Evolutionary conservation across 2,797 vertebrate genomes (phyloP), one percentile per base, ranked within the genome.

Genomic region (Arremon aurantiirostris): DNA sequence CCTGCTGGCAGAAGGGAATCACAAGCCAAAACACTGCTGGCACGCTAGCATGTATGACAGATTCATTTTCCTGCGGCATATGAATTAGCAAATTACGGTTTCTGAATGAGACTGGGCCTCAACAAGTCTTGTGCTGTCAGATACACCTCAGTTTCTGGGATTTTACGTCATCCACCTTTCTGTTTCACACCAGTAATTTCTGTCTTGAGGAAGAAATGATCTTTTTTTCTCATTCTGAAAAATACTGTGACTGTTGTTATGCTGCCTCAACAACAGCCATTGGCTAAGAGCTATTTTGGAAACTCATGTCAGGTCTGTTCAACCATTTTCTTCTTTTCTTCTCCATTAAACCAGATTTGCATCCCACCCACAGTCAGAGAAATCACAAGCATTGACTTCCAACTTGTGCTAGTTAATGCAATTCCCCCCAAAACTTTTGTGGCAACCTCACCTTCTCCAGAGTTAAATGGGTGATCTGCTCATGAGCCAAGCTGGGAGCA

Each of bases 41-140:
- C 5, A 0, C 0, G 0, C 22, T 2, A 8, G 27, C 1, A 0
- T 22, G 37, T 70, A 8, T 2, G 3, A 55, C 63, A 85, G 32
- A 60, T 61, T 76, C 22, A 1, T 56, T 79, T 79, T 82, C 61
- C 19, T 3, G 63, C 39, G 71, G 49, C 0, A 0, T 17, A 37
- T 8, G 37, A 89, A 71, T 8, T 24, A 79, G 66, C 41, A 64
- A 89, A 78, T 75, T 68, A 49, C 0, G 0, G 32, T 42, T 82
- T 68, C 41, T 60, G 59, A 68, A 49, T 94, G 50, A 60, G 53
- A 52, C 0, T 63, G 65, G 80, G 65, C 65, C 77, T 37, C 82
- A 44, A 32, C 65, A 92, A 75, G 80, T 19, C 77, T 47, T 56
- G 41, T 8, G 2, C 72, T 89, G 53, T 56, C 4, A 1, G 57